Evolutionary conservation across 1,140 invertebrate genomes (phyloP), one percentile per base, ranked within the genome.

Genomic region (Mya arenaria): DNA sequence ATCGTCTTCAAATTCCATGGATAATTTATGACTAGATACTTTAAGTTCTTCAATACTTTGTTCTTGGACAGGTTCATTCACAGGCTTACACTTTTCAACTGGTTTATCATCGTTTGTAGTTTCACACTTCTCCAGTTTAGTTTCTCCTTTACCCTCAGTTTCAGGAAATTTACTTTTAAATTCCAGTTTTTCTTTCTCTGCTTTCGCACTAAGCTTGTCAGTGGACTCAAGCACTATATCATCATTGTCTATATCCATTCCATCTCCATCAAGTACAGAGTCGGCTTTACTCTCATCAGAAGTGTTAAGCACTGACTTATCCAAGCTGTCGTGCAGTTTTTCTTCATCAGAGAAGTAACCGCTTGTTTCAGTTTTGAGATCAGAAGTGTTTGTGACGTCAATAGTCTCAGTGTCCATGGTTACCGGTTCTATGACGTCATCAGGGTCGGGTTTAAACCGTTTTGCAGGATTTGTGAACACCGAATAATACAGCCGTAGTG

Each of bases 401-500:
- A 19, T 28, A 3, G n/a, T 37, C 34, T 78, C 74, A n/a, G n/a
- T n/a, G n/a, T n/a, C n/a, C n/a, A n/a, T n/a, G n/a, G n/a, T n/a
- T n/a, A n/a, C n/a, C n/a, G n/a, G n/a, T 19, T 32, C 30, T 17
- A 52, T 52, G 48, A 52, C 48, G 48, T 52, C 48, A 63, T 63
- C 60, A 15, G 68, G 72, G 5, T 82, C 60, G 8, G 58, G 8
- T 55, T 84, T 80, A 28, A 81, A 69, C 15, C 78, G 56, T 41
- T 83, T 85, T 15, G 84, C 81, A 1, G 85, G 82, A 28, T 83
- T 82, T 58, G 83, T 79, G 65, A 81, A 83, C 0, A 90, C 79
- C 4, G 84, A 73, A 65, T 90, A 90, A 68, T 84, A 88, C n/a
- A 88, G 63, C 8, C 80, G 82, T 52, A 90, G 66, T 1, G 89